A percentile compares a stretch with the other conserved stretches of the same genome.
Conservation (phyloP, 2,888 invertebrate species). For the Drosophila infuscata region DNA sequence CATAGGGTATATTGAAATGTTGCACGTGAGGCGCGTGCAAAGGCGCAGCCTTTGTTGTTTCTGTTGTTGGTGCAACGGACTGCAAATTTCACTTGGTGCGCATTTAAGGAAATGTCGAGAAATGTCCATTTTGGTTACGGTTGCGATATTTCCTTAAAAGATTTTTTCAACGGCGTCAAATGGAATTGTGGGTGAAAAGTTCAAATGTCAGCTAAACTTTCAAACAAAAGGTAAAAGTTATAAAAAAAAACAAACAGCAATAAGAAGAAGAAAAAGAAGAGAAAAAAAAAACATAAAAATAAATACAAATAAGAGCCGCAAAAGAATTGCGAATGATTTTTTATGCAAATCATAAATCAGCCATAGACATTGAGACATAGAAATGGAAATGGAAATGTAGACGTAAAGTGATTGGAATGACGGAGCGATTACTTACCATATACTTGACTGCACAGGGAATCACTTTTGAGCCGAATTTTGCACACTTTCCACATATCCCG, state of each 20-base stretch:
- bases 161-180: constrained; percentile 59
- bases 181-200: constrained; percentile 83
- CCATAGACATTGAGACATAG: constrained; percentile 60
- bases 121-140: constrained; percentile 78
- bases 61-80: constrained; percentile 22
- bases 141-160: constrained; percentile 72
- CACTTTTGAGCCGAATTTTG: constrained; percentile 55
- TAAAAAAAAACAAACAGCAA: constrained; percentile 22
- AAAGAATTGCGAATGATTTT: constrained; percentile 75
- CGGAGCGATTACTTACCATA: constrained; percentile 52
- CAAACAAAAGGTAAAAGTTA: constrained; percentile 79
- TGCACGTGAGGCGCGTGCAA: constrained; percentile 70
- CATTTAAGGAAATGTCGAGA: constrained; percentile 82
- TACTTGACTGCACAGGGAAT: constrained; percentile 10
- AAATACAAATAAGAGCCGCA: constrained; percentile 55
- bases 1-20: constrained; percentile 41
- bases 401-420: constrained; percentile 76
- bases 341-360: constrained; percentile 82
- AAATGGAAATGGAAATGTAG: constrained; percentile 70
- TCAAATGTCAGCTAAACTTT: constrained; percentile 76
- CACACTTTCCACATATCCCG: constrained; percentile 71
- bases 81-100: constrained; percentile 76
- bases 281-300: constrained; percentile 12
- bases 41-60: constrained; percentile 60
- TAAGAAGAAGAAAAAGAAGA: background rate